Evolutionary conservation across 2,888 invertebrate genomes (phyloP), one percentile per base, ranked within the genome.

Genomic region (Volucella bombylans): DNA sequence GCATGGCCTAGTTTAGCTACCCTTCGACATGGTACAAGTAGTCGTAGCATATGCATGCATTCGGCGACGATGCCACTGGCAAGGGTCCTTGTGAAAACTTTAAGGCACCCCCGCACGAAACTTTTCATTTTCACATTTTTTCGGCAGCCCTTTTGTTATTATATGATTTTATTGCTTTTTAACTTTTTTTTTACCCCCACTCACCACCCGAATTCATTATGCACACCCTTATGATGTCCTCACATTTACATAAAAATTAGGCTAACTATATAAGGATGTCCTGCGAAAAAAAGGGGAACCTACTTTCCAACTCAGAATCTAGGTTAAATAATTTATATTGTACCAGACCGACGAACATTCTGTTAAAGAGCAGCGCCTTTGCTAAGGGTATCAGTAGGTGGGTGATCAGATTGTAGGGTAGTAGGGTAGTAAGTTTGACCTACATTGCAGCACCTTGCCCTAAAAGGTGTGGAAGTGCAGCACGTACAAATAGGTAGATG

Each of bases 1-100:
- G 76, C 85, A 85, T 85, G 85, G 72, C 85, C 85, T 68, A 81
- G 76, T 77, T 85, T 72, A 14, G 38, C 49, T 71, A 85, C 77
- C 73, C 69, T 85, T 85, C 38, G 76, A 31, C 31, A 31, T 31
- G 6, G 31, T 31, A 31, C 31, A 31, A 31, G 6, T 31, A 31
- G 31, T 31, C 6, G 31, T 31, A 31, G 0, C 31, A 31, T 31
- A 31, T 31, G 50, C 52, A 62, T 77, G 72, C 76, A 85, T 64
- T 85, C 59, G 31, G 39, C 71, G 47, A 10, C 11, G 68, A 74
- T 55, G 74, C 45, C 69, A 71, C 52, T 57, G 45, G 73, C 64
- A 67, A 57, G 69, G 55, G 52, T 59, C 49, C 31, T 52, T 59
- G 65, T 31, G 6, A 31, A 57, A 73, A 45, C 62, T 73, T 31